A percentile compares a stretch with the other conserved stretches of the same genome.
phyloP scores from a whole-genome alignment of 2,888 invertebrate genomes.

The Temnothorax unifasciatus region DNA sequence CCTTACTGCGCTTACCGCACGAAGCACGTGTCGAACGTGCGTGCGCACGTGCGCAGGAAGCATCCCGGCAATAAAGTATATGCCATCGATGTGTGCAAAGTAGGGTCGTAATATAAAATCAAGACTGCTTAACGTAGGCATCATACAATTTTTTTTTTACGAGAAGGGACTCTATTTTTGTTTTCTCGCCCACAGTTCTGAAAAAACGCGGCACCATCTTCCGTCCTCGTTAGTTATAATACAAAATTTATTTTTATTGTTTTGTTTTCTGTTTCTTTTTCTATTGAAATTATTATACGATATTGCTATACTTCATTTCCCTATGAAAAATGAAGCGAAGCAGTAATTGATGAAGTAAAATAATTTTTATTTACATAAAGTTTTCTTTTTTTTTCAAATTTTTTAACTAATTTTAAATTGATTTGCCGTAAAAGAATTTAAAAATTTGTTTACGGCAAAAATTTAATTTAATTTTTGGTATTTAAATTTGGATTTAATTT shows the following conservation, averaged over 20 bases:
- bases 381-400: neutral
- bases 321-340: neutral
- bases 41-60: conserved; percentile 81
- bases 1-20: conserved; percentile 83
- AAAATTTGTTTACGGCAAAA: neutral
- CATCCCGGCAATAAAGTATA: conserved; percentile 75
- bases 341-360: neutral
- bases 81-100: conserved; percentile 77
- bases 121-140: neutral
- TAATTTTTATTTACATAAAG: too few relatives aligned
- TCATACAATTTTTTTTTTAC: neutral
- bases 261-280: neutral
- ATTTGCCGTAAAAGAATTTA: neutral
- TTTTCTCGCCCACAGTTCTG: neutral
- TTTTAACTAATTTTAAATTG: neutral
- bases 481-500: neutral
- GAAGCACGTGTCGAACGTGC: conserved; percentile 82
- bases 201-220: neutral
- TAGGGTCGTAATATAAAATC: conserved; percentile 6
- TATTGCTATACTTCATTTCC: neutral
- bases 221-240: neutral
- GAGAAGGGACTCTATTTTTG: neutral
- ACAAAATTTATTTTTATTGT: neutral
- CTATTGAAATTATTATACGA: too few relatives aligned
- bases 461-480: neutral